These are phyloP conservation scores for Tychaedon coryphoeus DNA, from an alignment of 2,113 vertebrate species.

Conservation along the genomic window DNA sequence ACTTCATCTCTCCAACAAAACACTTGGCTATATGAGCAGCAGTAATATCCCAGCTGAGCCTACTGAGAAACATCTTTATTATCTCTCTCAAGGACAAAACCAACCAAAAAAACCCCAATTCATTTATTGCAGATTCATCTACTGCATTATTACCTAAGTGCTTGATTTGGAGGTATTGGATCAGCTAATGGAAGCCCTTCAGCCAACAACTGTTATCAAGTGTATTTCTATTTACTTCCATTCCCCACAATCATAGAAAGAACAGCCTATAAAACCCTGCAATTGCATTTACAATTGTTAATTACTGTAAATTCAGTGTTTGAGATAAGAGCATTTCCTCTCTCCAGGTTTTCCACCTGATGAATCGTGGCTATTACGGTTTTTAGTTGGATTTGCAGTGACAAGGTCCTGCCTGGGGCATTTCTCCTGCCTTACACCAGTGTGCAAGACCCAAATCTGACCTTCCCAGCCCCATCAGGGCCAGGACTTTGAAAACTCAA, in stretches of 20 bases:
- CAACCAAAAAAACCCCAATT: neutral
- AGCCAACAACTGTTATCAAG: neutral
- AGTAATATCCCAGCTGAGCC: constrained; percentile 6
- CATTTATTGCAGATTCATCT: neutral
- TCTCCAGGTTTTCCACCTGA: neutral
- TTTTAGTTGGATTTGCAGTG: neutral
- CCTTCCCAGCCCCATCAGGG: neutral
- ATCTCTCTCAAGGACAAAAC: neutral
- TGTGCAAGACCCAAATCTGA: fast-evolving
- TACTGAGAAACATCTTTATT: neutral
- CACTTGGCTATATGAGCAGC: neutral
- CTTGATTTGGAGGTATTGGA: neutral
- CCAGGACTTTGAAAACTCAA: neutral
- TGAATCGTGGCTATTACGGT: fast-evolving
- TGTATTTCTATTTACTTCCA: constrained; percentile 46
- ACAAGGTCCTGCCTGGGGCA: fast-evolving
- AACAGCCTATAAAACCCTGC: neutral
- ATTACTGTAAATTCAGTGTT: constrained; percentile 24
- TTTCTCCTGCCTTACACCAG: neutral
- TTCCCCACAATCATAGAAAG: neutral
- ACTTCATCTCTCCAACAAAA: constrained; percentile 10
- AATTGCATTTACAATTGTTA: constrained; percentile 32
- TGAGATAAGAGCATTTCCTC: neutral
- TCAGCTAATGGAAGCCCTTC: constrained; percentile 43
- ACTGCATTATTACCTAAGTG: neutral